Percentiles rank a stretch among this genome's conserved stretches.
Conservation (phyloP, 2,888 invertebrate species). For the Leptopterna dolabrata region DNA sequence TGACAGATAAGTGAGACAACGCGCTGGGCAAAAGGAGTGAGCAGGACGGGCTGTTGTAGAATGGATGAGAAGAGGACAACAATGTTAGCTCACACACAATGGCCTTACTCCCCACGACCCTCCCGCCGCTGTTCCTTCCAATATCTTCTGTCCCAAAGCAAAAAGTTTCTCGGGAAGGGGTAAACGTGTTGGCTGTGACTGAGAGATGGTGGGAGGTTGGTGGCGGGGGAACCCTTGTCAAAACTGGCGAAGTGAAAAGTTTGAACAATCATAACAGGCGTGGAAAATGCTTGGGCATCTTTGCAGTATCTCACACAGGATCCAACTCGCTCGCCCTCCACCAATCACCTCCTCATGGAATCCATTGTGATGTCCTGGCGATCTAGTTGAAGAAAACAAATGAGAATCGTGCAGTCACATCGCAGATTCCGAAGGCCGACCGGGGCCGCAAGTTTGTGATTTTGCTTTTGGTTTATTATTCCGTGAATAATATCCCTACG, state of each 20-base stretch:
- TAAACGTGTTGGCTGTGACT: constrained; percentile 21
- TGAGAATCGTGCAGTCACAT: too few relatives aligned
- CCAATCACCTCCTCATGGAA: neutral
- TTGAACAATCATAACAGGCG: constrained; percentile 22
- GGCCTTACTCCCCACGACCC: neutral
- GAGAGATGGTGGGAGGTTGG: neutral
- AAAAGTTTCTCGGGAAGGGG: neutral
- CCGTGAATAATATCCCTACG: too few relatives aligned
- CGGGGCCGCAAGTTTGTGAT: too few relatives aligned
- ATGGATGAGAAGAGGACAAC: constrained; percentile 6
- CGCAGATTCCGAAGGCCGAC: too few relatives aligned
- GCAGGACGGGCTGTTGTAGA: neutral
- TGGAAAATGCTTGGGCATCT: neutral
- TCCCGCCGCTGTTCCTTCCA: neutral
- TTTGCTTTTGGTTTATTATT: too few relatives aligned
- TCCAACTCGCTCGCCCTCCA: neutral
- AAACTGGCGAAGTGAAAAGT: constrained; percentile 31
- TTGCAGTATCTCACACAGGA: neutral
- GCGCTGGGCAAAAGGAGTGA: neutral
- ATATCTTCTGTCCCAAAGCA: constrained; percentile 21
- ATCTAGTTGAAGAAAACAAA: too few relatives aligned
- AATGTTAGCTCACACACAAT: constrained; percentile 14
- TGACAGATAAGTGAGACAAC: neutral
- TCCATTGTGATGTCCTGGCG: too few relatives aligned
- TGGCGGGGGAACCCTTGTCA: neutral